These are phyloP conservation scores for Stratiomys singularior DNA, from an alignment of 2,888 invertebrate species.

Conservation along the genomic window DNA sequence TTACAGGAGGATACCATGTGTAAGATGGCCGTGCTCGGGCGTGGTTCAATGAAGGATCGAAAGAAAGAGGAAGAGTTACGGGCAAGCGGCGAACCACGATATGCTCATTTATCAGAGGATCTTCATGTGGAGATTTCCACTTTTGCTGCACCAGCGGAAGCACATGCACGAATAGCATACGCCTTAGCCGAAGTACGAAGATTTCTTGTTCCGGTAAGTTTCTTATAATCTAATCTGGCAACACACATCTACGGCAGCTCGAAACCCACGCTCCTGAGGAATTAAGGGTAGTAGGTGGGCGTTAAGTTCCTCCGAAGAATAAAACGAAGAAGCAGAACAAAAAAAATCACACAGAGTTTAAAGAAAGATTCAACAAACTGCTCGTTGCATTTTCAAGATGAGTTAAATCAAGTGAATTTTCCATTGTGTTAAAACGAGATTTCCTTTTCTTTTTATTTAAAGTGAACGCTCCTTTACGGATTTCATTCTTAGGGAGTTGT, in stretches of 20 bases:
- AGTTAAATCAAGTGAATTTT: background rate
- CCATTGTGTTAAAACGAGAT: background rate
- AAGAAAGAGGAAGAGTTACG: slow-evolving; percentile 95
- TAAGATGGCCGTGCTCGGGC: slow-evolving; percentile 93
- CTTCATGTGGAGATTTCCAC: slow-evolving; percentile 93
- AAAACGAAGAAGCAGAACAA: background rate
- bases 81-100: slow-evolving; percentile 90
- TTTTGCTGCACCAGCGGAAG: slow-evolving; percentile 90
- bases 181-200: slow-evolving; percentile 82
- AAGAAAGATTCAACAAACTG: no score
- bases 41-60: slow-evolving; percentile 93
- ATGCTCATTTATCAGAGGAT: slow-evolving; percentile 90
- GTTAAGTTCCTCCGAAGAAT: background rate
- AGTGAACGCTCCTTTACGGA: background rate
- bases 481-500: background rate
- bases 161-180: slow-evolving; percentile 86
- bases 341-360: background rate
- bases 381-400: background rate
- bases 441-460: background rate
- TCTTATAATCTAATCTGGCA: background rate
- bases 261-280: no score
- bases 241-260: slow-evolving; percentile 46
- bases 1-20: slow-evolving; percentile 95
- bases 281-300: no score
- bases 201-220: slow-evolving; percentile 79